Base-by-base conservation (phyloP, 2,888 invertebrate genomes). In the Cataglyphis cursor region DNA sequence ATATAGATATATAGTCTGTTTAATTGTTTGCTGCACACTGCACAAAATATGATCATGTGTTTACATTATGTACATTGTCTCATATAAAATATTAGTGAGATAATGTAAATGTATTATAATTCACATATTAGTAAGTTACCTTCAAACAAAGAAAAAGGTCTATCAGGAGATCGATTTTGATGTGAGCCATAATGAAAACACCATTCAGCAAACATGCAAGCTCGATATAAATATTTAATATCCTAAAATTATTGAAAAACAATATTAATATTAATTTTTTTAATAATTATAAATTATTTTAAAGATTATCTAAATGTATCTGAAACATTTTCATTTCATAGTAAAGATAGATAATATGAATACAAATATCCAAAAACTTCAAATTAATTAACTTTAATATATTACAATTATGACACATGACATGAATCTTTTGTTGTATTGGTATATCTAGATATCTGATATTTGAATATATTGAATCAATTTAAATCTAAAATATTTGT, bases 141-240 rank as follows among this genome's bases (percentile, higher is more conserved):
- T 96, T 99, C 98, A 93, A 97, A 98, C 68, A 99, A 95, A 0
- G 98, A 98, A 73, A 96, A 96, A 0, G 98, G 98, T 83, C 97
- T 95, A 94, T 98, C 98, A 0, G 98, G 97, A n/a, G 90, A 92
- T 81, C 95, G 93, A 82, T 95, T 95, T 41, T 95, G 95, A 92
- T 97, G 96, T 85, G 96, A 95, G 85, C 97, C 97, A 87, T 97
- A 97, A 87, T 97, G 96, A 73, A 96, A 96, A 93, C 98, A 98
- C 97, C 98, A 98, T 88, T 97, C 97, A 87, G 97, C 97, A 95
- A 98, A 98, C 95, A 97, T 96, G 82, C 96, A 96, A 1, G 98
- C 98, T 90, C 97, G 96, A 93, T 98, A 96, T 21, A 98, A 95
- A 93, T 98, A 96, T 88, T 96, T 96, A 18, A 96, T 94, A 87